Base-by-base conservation (phyloP, 2,113 vertebrate genomes). In the Bujurquina vittata region DNA sequence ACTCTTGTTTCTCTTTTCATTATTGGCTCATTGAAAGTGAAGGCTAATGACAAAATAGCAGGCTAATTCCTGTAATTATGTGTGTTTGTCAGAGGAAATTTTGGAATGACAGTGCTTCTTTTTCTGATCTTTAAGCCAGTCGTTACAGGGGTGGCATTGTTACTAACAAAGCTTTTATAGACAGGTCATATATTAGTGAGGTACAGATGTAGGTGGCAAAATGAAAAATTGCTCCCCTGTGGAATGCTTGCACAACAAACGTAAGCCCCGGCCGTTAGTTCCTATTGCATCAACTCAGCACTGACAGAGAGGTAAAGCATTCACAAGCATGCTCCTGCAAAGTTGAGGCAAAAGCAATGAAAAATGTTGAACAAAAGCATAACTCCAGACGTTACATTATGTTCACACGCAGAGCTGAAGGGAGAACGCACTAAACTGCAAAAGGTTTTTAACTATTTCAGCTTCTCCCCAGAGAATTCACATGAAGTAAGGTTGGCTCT, bases 1-100 rank as follows among this genome's bases (percentile, higher is more conserved):
- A 84, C 91, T 94, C 90, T 90, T 91, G 89, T 92, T 93, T 91
- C 86, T 94, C 92, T 94, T 94, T 92, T 93, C 88, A 94, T 95
- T 89, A 94, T 92, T 91, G 88, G 87, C 86, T 94, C 94, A 90
- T 95, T 94, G 83, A 92, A 91, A 94, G 90, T 92, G 92, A 93
- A 93, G 92, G 91, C 92, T 94, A 94, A 94, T 94, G 94, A 95
- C 94, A 95, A 95, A 95, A 95, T 92, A 93, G 90, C 89, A 29
- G 80, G 75, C 89, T 95, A 95, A 96, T 96, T 95, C 94, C 93
- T 90, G 93, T 95, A 94, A 96, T 96, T 96, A 95, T 80, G 86
- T 87, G 85, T 90, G 92, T 93, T 95, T 95, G 93, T 95, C 94
- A 91, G 86, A 89, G 87, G 88, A 82, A 94, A 92, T 94, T 69